Evolutionary conservation across 2,797 vertebrate genomes (phyloP), one percentile per base, ranked within the genome.

Genomic region (Acanthis flammea): DNA sequence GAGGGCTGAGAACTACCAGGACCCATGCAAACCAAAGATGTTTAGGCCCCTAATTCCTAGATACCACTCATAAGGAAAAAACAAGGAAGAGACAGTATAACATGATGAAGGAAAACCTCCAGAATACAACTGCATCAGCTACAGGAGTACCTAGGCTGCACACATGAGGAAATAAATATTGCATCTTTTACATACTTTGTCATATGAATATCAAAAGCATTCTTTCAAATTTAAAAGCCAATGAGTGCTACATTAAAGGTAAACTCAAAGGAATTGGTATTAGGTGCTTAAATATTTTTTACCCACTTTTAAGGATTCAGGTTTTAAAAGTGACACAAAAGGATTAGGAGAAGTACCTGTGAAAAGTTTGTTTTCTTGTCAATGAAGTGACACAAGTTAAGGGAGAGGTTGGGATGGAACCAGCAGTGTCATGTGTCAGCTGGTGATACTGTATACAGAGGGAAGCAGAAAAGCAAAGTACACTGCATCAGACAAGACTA

Each of bases 401-500:
- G 45, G 87, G 16, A 60, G 18, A 47, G 7, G 7, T 5, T 62
- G 53, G 23, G 19, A 31, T 86, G 39, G 35, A 91, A 25, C 3
- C 12, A 28, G 31, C 21, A 84, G 25, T 1, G 0, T 61, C 24
- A 4, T 45, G 25, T 61, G 65, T 44, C 22, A 58, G 13, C 12
- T 50, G n/a, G 3, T 73, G 27, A n/a, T 73, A 76, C 33, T 10
- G 23, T 6, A 22, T 18, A 27, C 10, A 67, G 17, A 71, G 44
- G 67, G 23, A 78, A 84, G 14, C 21, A 77, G 37, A 61, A 83
- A 79, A 65, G 4, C 2, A 23, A 82, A 60, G 2, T 71, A 17
- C 14, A 22, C 14, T 0, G 0, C 19, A 24, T 6, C 6, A 47
- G 51, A 45, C 7, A 42, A 90, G 79, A 39, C 17, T 6, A 8